Evolutionary conservation across 2,888 invertebrate genomes (phyloP).

Genomic region (Biston stratarius): DNA sequence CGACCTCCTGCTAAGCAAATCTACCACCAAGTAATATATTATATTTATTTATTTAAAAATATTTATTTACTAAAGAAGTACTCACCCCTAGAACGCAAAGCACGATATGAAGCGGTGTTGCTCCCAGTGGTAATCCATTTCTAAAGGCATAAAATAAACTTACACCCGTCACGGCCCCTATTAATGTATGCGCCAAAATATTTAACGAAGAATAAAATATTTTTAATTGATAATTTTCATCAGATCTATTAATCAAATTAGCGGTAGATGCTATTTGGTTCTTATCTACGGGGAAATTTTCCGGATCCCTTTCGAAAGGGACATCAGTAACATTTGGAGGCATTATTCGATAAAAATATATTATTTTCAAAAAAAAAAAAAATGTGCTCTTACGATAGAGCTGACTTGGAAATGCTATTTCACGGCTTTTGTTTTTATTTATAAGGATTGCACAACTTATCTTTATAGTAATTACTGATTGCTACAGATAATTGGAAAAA

Average conservation of each 20-base stretch:
- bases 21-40: too few relatives aligned
- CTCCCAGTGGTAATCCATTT: conserved; percentile 56
- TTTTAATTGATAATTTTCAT: conserved; percentile 54
- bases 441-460: conserved; percentile 13
- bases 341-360: conserved; percentile 46
- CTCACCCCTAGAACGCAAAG: conserved; percentile 78
- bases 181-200: conserved; percentile 65
- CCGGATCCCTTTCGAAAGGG: conserved; percentile 43
- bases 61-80: too few relatives aligned
- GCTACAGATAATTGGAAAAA: conserved; percentile 8
- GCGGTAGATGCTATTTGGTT: conserved; percentile 22
- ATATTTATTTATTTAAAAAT: too few relatives aligned
- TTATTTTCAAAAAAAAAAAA: too few relatives aligned
- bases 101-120: conserved; percentile 63
- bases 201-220: conserved; percentile 63
- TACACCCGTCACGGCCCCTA: conserved; percentile 65
- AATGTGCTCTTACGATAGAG: background rate
- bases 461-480: conserved; percentile 13
- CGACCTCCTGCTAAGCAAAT: too few relatives aligned
- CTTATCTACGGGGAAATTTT: conserved; percentile 36
- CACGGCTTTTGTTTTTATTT: conserved; percentile 7
- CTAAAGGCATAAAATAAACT: conserved; percentile 59
- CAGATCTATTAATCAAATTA: conserved; percentile 30
- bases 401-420: conserved; percentile 3
- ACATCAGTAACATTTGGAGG: conserved; percentile 53